Evolutionary conservation across 2,113 vertebrate genomes (phyloP), one percentile per base, ranked within the genome.

Genomic region (Anarhynchus alexandrinus): DNA sequence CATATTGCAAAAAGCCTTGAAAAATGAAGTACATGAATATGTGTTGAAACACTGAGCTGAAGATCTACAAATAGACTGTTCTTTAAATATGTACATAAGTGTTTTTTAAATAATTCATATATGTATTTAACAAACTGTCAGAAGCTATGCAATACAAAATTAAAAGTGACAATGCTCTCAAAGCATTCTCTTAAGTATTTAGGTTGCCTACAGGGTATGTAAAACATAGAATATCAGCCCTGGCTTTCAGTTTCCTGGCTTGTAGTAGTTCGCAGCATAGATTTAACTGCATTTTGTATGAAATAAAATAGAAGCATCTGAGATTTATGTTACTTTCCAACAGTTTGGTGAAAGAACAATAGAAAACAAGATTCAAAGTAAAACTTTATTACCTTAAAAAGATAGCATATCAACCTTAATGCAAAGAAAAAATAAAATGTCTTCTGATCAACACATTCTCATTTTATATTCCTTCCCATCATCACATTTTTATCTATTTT

Each of bases 21-120:
- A 86, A 92, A 94, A 64, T 14, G 43, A 7, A 27, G 25, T 61
- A 71, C 40, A 78, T 20, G 59, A 93, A 67, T 67, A 42, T 1
- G 3, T 23, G 45, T 57, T 55, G 42, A 86, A 94, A 70, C 36
- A 93, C 32, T 6, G 17, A 77, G 67, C 9, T 79, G 40, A 78
- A 95, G 67, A 74, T 42, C 72, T 69, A 64, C 54, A 94, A 95
- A 91, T 70, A 88, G 76, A 59, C 54, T 79, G 71, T 77, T 96
- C 79, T 78, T 92, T 93, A 91, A 88, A 96, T 91, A 92, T 73
- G 66, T 88, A 94, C 77, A 47, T 96, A 96, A 93, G 36, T 92
- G 82, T 82, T 96, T 96, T 96, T 90, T 97, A 83, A 96, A 97
- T 96, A 96, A 97, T 95, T 97, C 66, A 97, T 96, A 95, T 92